Base-by-base conservation (phyloP, 2,113 vertebrate species). In the Vidua macroura region DNA sequence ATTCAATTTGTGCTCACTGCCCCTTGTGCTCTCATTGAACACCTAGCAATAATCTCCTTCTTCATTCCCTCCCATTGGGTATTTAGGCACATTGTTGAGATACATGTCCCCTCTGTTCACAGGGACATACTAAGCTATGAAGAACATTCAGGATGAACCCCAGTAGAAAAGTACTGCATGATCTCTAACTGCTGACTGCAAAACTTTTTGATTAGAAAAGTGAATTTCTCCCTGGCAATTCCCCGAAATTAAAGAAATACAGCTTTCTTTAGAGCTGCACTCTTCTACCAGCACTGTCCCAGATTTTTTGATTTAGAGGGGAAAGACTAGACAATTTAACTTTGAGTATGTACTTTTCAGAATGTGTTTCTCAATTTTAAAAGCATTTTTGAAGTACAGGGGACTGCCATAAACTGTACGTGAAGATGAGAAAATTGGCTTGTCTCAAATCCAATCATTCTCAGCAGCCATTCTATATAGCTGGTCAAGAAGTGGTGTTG, bases 31-130 rank as follows among this genome's bases (percentile, higher is more conserved):
- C 24, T 44, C 41, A 35, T 0, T 67, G 25, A 17, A 4, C n/a
- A n/a, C 17, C 14, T 24, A 15, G 0, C 22, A 41, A 16, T 37
- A 7, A 1, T 5, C 13, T 59, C 59, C 17, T 8, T n/a, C 25
- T 41, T 62, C 55, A 37, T 63, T 75, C 11, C 30, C 3, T 88
- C 18, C 25, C 30, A 7, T 51, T 10, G 18, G 30, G 7, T 63
- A 33, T 37, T 66, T 43, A 51, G 55, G 30, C 13, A 62, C 4
- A 7, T 24, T 48, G 11, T 19, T 48, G 81, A 76, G 30, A 33
- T 22, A 48, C 2, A 13, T 27, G 17, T 39, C 13, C 9, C 10
- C 6, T 37, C 13, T 35, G 9, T 30, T 67, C n/a, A 27, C 22
- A 30, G 20, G 15, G 30, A 24, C 16, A 31, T 33, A 59, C 5